Evolutionary conservation across 1,140 invertebrate species (phyloP), one percentile per base, ranked within the genome.

Genomic region (Palaemon carinicauda): DNA sequence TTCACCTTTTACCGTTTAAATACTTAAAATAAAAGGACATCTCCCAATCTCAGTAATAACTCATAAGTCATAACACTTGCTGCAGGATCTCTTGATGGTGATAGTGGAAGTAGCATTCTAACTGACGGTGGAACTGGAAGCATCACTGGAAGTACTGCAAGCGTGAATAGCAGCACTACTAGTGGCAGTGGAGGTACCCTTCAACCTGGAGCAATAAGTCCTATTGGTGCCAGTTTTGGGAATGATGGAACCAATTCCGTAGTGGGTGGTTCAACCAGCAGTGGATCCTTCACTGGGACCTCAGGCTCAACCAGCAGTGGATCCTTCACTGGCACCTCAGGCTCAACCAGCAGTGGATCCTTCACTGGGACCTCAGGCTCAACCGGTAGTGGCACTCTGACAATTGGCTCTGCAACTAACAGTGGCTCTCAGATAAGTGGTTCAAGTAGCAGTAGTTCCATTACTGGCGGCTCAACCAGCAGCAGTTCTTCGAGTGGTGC

Each of bases 401-500:
- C n/a, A 41, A 21, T 15, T 51, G 74, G 27, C 12, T 31, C 29
- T n/a, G n/a, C n/a, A 27, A 50, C 33, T 12, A 83, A 56, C 80
- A 80, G 33, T 41, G 79, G n/a, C 0, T 24, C 21, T n/a, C 14
- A n/a, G n/a, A n/a, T 5, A 15, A 27, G 78, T 5, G 54, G 56
- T 29, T 31, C 41, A 19, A 54, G n/a, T 0, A 33, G 31, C 17
- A 33, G 60, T 50, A 82, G 86, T 60, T 75, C 75, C 24, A 86
- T 88, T n/a, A n/a, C n/a, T 29, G 89, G 82, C 27, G 85, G 83
- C 71, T 65, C 54, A n/a, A 89, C 27, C 81, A 90, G 89, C 41
- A 19, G 27, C 12, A 15, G 53, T 50, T 52, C 21, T 12, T 51
- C 24, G n/a, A n/a, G n/a, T n/a, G n/a, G n/a, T n/a, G n/a, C n/a